Evolutionary conservation across 2,113 vertebrate genomes (phyloP).

Genomic region (Scytalopus superciliaris): DNA sequence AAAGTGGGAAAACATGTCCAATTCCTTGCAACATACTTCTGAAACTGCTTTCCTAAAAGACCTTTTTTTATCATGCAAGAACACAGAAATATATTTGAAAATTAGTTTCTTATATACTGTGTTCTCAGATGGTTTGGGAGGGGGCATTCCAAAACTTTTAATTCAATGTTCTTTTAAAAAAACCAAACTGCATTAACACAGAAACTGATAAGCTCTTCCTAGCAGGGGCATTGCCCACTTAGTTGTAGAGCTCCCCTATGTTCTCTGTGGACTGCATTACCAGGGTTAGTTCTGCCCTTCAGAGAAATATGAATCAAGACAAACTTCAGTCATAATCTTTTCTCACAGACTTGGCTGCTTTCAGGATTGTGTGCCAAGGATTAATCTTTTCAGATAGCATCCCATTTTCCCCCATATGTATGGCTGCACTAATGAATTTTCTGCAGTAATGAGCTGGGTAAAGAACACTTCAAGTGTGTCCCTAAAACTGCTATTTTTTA

Average conservation of each 20-base stretch:
- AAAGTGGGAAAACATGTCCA: not conserved
- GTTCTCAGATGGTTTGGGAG: not conserved
- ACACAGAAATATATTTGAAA: not conserved
- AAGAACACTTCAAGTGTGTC: not conserved
- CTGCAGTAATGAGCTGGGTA: not conserved
- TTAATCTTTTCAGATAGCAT: not conserved
- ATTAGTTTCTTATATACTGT: not conserved
- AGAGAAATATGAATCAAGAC: not conserved
- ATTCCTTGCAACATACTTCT: not conserved
- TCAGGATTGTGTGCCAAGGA: not conserved
- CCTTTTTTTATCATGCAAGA: not conserved
- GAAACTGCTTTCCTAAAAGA: not conserved
- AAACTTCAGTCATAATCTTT: not conserved
- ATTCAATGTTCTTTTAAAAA: not conserved
- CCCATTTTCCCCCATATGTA: not conserved
- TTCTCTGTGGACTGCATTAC: not conserved
- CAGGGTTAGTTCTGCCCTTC: not conserved
- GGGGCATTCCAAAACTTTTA: not conserved
- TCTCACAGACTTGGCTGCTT: not conserved
- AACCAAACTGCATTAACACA: not conserved
- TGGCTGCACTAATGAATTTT: not conserved
- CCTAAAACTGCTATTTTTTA: not conserved
- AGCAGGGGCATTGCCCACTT: not conserved
- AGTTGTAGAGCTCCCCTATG: not conserved
- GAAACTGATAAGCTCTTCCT: not conserved